These are phyloP conservation scores for Maniola jurtina DNA, from an alignment of 1,140 invertebrate genomes.

Conservation along the genomic window DNA sequence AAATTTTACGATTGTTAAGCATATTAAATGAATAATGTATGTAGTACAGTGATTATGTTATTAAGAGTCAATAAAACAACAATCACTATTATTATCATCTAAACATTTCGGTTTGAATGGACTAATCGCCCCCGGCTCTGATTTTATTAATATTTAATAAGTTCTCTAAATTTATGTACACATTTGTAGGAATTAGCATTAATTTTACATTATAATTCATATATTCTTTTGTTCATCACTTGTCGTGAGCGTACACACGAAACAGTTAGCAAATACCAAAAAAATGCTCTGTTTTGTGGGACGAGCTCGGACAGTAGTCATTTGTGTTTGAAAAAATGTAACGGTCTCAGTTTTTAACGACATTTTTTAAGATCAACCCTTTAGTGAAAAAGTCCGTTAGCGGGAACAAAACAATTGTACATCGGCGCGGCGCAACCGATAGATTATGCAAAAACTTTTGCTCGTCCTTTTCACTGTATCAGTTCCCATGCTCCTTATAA, in stretches of 20 bases:
- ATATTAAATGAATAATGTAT: not conserved
- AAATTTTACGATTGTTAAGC: too few relatives aligned
- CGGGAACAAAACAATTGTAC: conserved; percentile 48
- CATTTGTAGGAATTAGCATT: conserved; percentile 39
- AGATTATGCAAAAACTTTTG: conserved; percentile 75
- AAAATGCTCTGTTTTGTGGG: conserved; percentile 12
- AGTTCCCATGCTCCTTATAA: conserved; percentile 71
- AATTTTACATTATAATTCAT: conserved; percentile 45
- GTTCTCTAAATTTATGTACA: conserved; percentile 33
- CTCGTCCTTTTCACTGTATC: conserved; percentile 73
- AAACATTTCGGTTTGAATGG: conserved; percentile 24
- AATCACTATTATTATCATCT: conserved; percentile 29
- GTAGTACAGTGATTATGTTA: conserved; percentile 17
- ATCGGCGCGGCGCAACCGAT: conserved; percentile 44
- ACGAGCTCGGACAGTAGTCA: conserved; percentile 45
- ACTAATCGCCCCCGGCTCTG: conserved; percentile 20
- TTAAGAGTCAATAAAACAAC: conserved; percentile 38
- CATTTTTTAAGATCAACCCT: conserved; percentile 60
- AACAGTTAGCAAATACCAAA: conserved; percentile 34
- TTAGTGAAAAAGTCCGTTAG: conserved; percentile 62
- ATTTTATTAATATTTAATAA: conserved; percentile 32
- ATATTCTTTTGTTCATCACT: conserved; percentile 46
- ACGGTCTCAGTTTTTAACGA: conserved; percentile 68
- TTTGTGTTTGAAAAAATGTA: conserved; percentile 51
- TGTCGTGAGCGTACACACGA: conserved; percentile 35